phyloP scores from a whole-genome alignment of 2,797 vertebrate genomes.

The Chrysocyon brachyurus region DNA sequence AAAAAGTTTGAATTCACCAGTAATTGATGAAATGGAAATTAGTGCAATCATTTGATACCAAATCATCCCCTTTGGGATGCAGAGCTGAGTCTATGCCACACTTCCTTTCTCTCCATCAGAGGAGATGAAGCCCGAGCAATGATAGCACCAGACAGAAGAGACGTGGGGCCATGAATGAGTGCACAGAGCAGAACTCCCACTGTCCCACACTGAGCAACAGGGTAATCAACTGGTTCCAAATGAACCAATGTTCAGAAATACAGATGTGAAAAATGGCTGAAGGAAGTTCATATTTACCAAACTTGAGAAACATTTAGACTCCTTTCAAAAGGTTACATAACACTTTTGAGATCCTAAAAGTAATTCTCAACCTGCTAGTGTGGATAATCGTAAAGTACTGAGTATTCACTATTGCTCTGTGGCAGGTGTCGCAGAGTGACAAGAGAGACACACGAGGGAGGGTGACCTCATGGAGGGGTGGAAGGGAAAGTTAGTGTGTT shows the following conservation, averaged over 20 bases:
- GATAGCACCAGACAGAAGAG: too few species aligned
- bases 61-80: background rate
- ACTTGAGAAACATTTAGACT: rapidly evolving
- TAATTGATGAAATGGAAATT: background rate
- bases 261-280: background rate
- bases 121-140: background rate
- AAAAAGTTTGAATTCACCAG: background rate
- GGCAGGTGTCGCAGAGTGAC: background rate
- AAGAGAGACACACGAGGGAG: background rate
- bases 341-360: background rate
- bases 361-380: rapidly evolving
- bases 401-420: rapidly evolving
- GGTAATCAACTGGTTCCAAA: background rate
- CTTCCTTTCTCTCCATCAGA: background rate
- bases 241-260: background rate
- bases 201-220: too few species aligned
- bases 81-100: background rate
- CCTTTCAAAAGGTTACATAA: background rate
- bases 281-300: background rate
- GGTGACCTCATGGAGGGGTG: rapidly evolving
- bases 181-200: background rate
- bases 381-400: too few species aligned
- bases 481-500: rapidly evolving
- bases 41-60: background rate
- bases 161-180: background rate